Conservation (phyloP, 2,888 invertebrate species). For the Aradus depressus region DNA sequence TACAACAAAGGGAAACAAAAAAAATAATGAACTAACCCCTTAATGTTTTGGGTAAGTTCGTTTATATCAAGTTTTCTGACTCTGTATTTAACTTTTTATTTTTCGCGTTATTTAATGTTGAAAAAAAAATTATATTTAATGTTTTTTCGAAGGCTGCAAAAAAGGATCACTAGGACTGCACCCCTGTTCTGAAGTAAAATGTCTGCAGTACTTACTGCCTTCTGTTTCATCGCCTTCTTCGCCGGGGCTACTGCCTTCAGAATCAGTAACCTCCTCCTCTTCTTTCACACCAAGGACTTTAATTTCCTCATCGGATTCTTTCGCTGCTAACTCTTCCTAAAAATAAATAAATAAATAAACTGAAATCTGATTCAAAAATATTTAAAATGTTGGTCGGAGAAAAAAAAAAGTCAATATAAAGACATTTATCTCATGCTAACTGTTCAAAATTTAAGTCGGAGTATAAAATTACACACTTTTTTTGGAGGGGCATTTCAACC, state of each 20-base stretch:
- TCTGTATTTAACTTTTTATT: too few relatives aligned
- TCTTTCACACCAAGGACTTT: conserved; percentile 9
- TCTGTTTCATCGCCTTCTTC: conserved; percentile 29
- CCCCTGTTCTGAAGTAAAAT: too few relatives aligned
- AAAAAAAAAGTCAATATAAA: neutral
- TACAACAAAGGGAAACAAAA: too few relatives aligned
- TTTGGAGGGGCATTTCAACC: too few relatives aligned
- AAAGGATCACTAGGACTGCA: neutral
- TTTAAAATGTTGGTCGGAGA: neutral
- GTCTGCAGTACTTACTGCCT: conserved; percentile 29
- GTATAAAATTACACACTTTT: too few relatives aligned
- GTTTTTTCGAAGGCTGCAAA: neutral
- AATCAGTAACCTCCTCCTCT: conserved; percentile 4
- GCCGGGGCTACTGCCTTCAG: conserved; percentile 5
- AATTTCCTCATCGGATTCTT: conserved; percentile 9
- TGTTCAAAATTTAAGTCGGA: neutral
- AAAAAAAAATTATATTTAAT: conserved; percentile 9
- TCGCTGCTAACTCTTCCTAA: neutral
- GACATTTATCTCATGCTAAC: neutral
- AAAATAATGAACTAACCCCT: too few relatives aligned
- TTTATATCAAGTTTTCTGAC: too few relatives aligned
- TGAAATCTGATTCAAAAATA: neutral
- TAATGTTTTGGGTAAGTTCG: too few relatives aligned
- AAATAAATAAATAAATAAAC: neutral
- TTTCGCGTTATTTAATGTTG: too few relatives aligned